Base-by-base conservation (phyloP, 2,797 vertebrate species). In the Odontamblyopus lacepedii region DNA sequence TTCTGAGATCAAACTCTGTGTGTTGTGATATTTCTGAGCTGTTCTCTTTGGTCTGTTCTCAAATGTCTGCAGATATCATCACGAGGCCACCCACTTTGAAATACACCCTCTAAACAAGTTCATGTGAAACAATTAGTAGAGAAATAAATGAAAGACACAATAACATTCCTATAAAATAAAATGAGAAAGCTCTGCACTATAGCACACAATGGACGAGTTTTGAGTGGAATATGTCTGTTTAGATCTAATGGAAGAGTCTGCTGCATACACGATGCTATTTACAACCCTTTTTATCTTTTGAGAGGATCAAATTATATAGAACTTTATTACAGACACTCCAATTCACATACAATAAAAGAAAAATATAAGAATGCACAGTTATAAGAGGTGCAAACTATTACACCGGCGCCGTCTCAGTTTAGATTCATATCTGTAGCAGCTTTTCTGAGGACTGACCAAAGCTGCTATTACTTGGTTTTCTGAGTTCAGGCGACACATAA, bases 11-110 rank as follows among this genome's bases (percentile, higher is more conserved):
- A 53, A 11, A n/a, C 13, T 60, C 18, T 29, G 57, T 26, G 9
- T 41, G 26, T 9, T 63, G 60, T 41, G 35, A 23, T n/a, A 64
- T 44, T 63, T 64, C n/a, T 44, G 11, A 63, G 41, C 35, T 13
- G 35, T 3, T 35, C 23, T 35, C 30, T 11, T 38, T 32, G 2
- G 32, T 19, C 35, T 38, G 7, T 9, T 44, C 19, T 9, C n/a
- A 41, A 44, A 66, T 26, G 44, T 50, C 44, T 51, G 63, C 44
- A 9, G 41, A 30, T 30, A 29, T 66, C 44, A 4, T 50, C 63
- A 50, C 26, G 30, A 6, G 38, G 63, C 63, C 63, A 50, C 63
- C 41, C 63, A 65, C 41, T 65, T 27, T 48, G 41, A 27, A 27
- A 27, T 12, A 26, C 38, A 5, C 4, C 23, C 63, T 26, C 2